Conservation (phyloP, 30 jellyfish, hydroid and myxozoan species). For the Mastigias papua region DNA sequence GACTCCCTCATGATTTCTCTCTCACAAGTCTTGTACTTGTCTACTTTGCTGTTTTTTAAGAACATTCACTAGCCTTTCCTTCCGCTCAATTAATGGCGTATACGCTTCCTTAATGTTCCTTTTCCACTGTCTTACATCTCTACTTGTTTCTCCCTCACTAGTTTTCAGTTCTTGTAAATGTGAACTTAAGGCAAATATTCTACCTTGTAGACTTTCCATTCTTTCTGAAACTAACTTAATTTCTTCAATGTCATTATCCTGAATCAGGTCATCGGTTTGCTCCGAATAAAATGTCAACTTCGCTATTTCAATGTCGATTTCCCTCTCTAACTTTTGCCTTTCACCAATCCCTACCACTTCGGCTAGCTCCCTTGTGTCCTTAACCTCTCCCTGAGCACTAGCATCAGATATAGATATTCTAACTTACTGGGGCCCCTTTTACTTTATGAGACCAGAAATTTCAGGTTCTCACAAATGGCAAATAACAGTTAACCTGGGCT, state of each 20-base stretch:
- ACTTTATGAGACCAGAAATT: conserved; percentile 20
- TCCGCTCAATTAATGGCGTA: conserved; percentile 60
- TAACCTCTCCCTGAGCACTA: conserved; percentile 63
- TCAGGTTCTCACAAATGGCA: conserved; percentile 36
- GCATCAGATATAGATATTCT: conserved; percentile 30
- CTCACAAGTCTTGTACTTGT: conserved; percentile 48
- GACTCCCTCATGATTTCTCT: conserved; percentile 67
- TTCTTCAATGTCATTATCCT: conserved; percentile 53
- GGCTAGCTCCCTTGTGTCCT: conserved; percentile 40
- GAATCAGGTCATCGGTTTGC: conserved; percentile 61
- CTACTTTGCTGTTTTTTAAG: conserved; percentile 53
- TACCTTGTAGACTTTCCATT: conserved; percentile 36
- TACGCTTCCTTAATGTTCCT: conserved; percentile 52
- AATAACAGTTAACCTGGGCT: conserved; percentile 27
- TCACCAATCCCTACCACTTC: conserved; percentile 34
- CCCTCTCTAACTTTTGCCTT: conserved; percentile 56
- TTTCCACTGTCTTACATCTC: conserved; percentile 61
- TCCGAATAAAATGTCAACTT: conserved; percentile 58
- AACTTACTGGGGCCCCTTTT: conserved; percentile 61
- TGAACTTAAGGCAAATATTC: conserved; percentile 44
- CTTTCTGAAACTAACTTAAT: conserved; percentile 47
- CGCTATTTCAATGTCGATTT: conserved; percentile 53
- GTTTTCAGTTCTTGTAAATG: conserved; percentile 50
- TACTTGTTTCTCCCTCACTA: conserved; percentile 52
- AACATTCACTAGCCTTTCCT: conserved; percentile 53